Base-by-base conservation (phyloP, 2,888 invertebrate genomes). In the Cyrtodaria siliqua region DNA sequence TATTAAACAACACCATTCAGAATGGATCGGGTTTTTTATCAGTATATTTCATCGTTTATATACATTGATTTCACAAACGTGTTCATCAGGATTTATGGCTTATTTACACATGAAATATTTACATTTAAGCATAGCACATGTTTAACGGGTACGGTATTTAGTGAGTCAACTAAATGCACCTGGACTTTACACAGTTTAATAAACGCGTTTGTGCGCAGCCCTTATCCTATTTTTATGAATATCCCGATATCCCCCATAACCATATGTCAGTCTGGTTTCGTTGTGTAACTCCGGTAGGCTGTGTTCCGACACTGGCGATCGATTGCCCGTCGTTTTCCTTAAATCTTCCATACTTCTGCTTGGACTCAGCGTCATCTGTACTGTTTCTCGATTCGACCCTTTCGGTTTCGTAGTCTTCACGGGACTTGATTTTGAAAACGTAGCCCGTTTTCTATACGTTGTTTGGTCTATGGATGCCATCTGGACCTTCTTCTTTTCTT, bases 301-400 rank as follows among this genome's bases (percentile, higher is more conserved):
- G 20, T 73, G 81, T 24, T 68, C 70, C 2, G 81, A 81, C 23
- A 72, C 75, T 8, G 77, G 71, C 12, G 77, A 62, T 8, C 50
- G 61, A 16, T 44, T 33, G 14, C 62, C 63, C 2, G 61, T 27
- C 2, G 57, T 56, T 52, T 62, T 78, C 18, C 78, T 29, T 23
- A 81, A 72, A 52, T 86, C 84, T 26, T 86, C 86, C 18, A 83
- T 24, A 67, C 86, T 86, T 33, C 83, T 56, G 59, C 76, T 78
- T 14, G 72, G 61, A 24, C 70, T 78, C 16, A 69, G 56, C 0
- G 69, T 49, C 27, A 59, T 71, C 14, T 55, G 60, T 18, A 57
- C 29, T 24, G 55, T 53, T 26, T 63, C 44, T 44, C 62, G 66
- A 20, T 70, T 52, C 26, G 50, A 42, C 9, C 24, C 50, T 14